A percentile compares a stretch with the other conserved stretches of the same genome.
These are phyloP conservation scores for Nesometra sesokonis DNA, from an alignment of 35 echinoderm and acorn worm genomes.

Conservation along the genomic window DNA sequence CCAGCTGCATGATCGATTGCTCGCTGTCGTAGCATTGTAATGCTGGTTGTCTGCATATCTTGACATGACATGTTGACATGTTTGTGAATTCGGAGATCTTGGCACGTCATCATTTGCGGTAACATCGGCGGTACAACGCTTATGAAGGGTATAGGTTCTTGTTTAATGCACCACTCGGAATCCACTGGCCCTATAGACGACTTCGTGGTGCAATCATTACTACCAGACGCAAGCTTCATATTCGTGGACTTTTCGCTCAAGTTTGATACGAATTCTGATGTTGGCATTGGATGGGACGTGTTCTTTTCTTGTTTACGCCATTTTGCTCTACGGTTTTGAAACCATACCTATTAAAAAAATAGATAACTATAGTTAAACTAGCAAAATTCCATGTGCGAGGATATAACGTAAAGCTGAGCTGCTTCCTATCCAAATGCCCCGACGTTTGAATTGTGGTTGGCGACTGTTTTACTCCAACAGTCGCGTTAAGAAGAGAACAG, in stretches of 20 bases:
- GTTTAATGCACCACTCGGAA: neutral
- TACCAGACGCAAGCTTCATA: neutral
- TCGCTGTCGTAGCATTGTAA: neutral
- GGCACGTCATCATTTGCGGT: neutral
- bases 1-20: neutral
- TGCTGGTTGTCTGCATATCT: neutral
- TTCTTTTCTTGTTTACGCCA: conserved; percentile 7
- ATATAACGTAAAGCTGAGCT: too few relatives aligned
- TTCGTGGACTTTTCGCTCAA: too few relatives aligned
- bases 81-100: neutral
- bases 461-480: too few relatives aligned
- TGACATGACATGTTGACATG: neutral
- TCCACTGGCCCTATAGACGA: neutral
- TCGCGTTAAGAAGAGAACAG: too few relatives aligned
- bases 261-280: neutral
- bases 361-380: too few relatives aligned
- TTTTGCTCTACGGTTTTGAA: conserved; percentile 14
- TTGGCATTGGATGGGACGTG: neutral
- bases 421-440: too few relatives aligned
- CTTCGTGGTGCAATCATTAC: neutral
- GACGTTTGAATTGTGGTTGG: too few relatives aligned
- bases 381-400: too few relatives aligned
- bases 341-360: neutral
- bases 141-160: neutral
- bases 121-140: neutral